phyloP scores from a whole-genome alignment of 1,140 invertebrate species.

The Drosophila sp. region DNA sequence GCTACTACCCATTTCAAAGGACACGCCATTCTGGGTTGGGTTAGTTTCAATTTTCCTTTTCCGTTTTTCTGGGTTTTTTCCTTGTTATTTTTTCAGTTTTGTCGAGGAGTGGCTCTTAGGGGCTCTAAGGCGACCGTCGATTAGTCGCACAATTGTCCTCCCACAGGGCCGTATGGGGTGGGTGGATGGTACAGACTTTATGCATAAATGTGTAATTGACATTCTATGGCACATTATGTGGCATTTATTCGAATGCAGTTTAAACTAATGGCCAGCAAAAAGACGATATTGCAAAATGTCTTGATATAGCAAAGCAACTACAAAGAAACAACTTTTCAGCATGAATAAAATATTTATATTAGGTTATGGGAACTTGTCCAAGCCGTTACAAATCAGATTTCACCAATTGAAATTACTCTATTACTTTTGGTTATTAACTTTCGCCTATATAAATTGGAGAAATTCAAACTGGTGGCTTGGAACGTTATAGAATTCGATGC shows the following conservation, averaged over 20 bases:
- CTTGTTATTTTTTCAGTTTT: slow-evolving; percentile 24
- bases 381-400: too few species aligned
- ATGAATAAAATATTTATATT: not conserved
- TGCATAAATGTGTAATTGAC: slow-evolving; percentile 66
- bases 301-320: not conserved
- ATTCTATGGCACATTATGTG: slow-evolving; percentile 71
- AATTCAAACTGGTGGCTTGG: too few species aligned
- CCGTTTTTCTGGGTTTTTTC: slow-evolving; percentile 40
- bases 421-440: too few species aligned
- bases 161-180: not conserved
- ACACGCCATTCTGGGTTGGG: slow-evolving; percentile 71
- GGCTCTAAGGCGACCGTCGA: slow-evolving; percentile 30
- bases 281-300: not conserved
- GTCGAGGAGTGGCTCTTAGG: slow-evolving; percentile 44
- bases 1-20: slow-evolving; percentile 17
- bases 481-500: too few species aligned
- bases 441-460: too few species aligned
- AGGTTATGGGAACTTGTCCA: too few species aligned
- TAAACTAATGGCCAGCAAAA: slow-evolving; percentile 38
- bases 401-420: too few species aligned
- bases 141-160: slow-evolving; percentile 44
- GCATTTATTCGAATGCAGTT: slow-evolving; percentile 65
- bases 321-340: not conserved
- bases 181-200: slow-evolving; percentile 9
- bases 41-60: slow-evolving; percentile 77